A percentile compares a stretch with the other conserved stretches of the same genome.
These are phyloP conservation scores for Nowickia ferox DNA, from an alignment of 2,888 invertebrate genomes.

Conservation along the genomic window DNA sequence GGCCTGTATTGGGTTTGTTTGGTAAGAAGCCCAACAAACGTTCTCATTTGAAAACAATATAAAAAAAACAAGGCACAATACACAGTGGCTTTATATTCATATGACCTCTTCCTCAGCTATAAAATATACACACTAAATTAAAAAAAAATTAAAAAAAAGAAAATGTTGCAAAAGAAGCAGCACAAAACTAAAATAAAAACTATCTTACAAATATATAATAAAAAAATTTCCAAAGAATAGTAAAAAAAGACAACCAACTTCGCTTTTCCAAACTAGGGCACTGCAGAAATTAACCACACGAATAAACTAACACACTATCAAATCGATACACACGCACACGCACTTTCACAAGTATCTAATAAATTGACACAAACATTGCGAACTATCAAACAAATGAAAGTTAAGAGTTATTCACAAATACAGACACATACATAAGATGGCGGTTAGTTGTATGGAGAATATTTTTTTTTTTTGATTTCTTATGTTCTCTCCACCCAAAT, in stretches of 20 bases:
- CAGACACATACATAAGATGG: not conserved
- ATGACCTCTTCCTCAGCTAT: constrained; percentile 57
- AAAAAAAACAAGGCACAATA: constrained; percentile 48
- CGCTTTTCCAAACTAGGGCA: constrained; percentile 64
- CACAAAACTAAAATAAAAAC: constrained; percentile 36
- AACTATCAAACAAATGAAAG: not conserved
- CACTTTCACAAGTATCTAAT: constrained; percentile 11
- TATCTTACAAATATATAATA: constrained; percentile 40
- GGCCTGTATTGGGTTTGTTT: constrained; percentile 56
- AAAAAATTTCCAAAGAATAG: not conserved
- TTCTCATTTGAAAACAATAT: constrained; percentile 43
- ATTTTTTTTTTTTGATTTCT: too few species aligned
- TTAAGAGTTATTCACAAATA: not conserved
- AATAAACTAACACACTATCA: constrained; percentile 32
- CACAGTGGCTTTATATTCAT: constrained; percentile 55
- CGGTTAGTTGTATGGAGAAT: too few species aligned
- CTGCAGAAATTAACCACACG: constrained; percentile 71
- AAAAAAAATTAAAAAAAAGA: constrained; percentile 12
- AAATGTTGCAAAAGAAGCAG: constrained; percentile 48
- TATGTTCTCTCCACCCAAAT: too few species aligned
- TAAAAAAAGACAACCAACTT: constrained; percentile 6
- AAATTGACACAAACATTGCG: constrained; percentile 3
- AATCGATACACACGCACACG: constrained; percentile 15
- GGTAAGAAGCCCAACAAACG: constrained; percentile 70
- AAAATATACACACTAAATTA: constrained; percentile 33